These are phyloP conservation scores for Hydrocynus forskahlii DNA, from an alignment of 2,797 vertebrate genomes.

Conservation along the genomic window DNA sequence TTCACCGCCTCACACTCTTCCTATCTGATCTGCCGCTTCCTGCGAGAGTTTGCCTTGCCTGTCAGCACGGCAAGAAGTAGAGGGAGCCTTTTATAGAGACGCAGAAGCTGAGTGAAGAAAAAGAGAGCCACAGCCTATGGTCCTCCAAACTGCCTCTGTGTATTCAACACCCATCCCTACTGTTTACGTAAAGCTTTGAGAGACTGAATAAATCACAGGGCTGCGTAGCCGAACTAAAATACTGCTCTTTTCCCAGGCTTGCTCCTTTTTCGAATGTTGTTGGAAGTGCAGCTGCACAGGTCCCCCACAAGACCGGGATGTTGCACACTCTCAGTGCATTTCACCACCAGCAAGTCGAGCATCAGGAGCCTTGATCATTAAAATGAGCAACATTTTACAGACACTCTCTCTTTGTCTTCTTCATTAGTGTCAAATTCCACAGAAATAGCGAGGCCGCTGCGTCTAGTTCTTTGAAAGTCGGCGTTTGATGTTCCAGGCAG, in stretches of 20 bases:
- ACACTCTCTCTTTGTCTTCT: conserved; percentile 46
- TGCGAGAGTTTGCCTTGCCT: conserved; percentile 17
- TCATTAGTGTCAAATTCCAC: conserved; percentile 61
- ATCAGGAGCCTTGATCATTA: conserved; percentile 47
- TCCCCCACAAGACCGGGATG: conserved; percentile 6
- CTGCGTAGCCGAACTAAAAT: conserved; percentile 35
- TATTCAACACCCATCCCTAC: conserved; percentile 30
- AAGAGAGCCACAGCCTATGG: conserved; percentile 35
- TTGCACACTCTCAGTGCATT: conserved; percentile 31
- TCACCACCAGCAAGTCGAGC: conserved; percentile 20
- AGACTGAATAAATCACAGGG: conserved; percentile 29
- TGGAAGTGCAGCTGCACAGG: conserved; percentile 17
- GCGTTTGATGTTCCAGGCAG: conserved; percentile 74
- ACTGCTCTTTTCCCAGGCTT: conserved; percentile 14
- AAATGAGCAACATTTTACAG: conserved; percentile 44
- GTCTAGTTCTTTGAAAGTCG: conserved; percentile 62
- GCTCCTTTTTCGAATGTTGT: conserved; percentile 22
- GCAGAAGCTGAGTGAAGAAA: conserved; percentile 18
- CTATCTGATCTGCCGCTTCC: conserved; percentile 26
- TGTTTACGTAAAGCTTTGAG: conserved; percentile 44
- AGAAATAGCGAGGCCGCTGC: conserved; percentile 62
- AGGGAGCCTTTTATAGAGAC: conserved; percentile 35
- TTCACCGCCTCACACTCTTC: conserved; percentile 9
- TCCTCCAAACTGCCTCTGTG: conserved; percentile 41
- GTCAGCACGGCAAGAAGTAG: conserved; percentile 22